phyloP scores from a whole-genome alignment of 1,140 invertebrate species.

The Parasteatoda tepidariorum region DNA sequence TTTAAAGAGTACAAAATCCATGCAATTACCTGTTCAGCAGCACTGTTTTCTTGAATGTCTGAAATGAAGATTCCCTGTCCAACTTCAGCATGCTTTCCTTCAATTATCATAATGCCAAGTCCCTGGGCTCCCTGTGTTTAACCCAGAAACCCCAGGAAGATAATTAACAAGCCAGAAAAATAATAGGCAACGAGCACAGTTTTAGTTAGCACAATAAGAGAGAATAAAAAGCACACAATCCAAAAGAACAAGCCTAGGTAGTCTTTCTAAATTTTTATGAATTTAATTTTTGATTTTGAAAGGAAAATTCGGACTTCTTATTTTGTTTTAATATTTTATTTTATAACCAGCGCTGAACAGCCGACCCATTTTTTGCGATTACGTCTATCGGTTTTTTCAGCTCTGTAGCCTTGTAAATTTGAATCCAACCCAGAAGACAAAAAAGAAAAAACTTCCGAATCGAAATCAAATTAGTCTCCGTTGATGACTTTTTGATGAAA shows the following conservation, averaged over 20 bases:
- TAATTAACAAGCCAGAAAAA: slow-evolving; percentile 48
- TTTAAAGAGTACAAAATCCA: neutral
- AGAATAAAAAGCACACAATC: slow-evolving; percentile 1
- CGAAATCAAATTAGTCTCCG: too few species aligned
- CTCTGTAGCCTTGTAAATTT: too few species aligned
- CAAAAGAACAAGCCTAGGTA: neutral
- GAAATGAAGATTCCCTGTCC: slow-evolving; percentile 95
- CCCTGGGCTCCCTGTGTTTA: slow-evolving; percentile 80
- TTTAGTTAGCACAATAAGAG: slow-evolving; percentile 50
- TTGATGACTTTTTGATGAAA: too few species aligned
- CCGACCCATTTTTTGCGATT: too few species aligned
- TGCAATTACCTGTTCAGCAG: slow-evolving; percentile 71
- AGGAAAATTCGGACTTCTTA: too few species aligned
- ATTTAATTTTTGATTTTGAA: too few species aligned
- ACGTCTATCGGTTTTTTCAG: too few species aligned
- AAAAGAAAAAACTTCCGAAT: too few species aligned
- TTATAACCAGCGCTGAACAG: too few species aligned
- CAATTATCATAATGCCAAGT: slow-evolving; percentile 96
- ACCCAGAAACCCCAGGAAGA: slow-evolving; percentile 30
- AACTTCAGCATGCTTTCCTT: slow-evolving; percentile 90
- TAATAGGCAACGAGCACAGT: slow-evolving; percentile 52
- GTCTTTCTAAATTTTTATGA: too few species aligned
- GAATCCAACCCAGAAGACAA: too few species aligned
- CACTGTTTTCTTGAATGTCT: slow-evolving; percentile 90
- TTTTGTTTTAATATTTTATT: too few species aligned